phyloP scores from a whole-genome alignment of 2,113 vertebrate species.

The Zeus faber region DNA sequence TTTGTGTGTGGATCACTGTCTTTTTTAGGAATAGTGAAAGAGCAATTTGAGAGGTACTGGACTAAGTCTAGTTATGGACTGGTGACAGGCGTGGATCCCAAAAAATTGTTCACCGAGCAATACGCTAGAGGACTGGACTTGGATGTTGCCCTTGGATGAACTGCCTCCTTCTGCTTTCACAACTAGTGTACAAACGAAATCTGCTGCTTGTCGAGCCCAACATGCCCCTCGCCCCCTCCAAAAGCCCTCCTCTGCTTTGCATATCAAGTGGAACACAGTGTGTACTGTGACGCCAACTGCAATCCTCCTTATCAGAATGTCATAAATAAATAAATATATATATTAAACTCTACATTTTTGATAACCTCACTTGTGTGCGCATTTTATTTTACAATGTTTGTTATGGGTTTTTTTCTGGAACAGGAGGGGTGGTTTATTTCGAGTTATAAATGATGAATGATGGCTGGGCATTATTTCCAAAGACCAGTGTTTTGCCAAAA shows the following conservation, averaged over 20 bases:
- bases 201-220: constrained; percentile 65
- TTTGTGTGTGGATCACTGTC: constrained; percentile 60
- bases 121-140: constrained; percentile 56
- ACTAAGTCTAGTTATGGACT: constrained; percentile 26
- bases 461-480: too few species aligned
- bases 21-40: constrained; percentile 58
- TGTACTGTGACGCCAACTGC: constrained; percentile 79
- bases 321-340: constrained; percentile 75
- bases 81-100: constrained; percentile 46
- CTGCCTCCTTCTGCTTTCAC: constrained; percentile 69
- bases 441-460: too few species aligned
- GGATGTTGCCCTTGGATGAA: constrained; percentile 66
- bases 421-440: too few species aligned
- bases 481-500: too few species aligned
- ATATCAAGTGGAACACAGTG: constrained; percentile 78
- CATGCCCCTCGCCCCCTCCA: constrained; percentile 43
- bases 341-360: constrained; percentile 82
- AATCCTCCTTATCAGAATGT: constrained; percentile 83
- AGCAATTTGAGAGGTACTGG: constrained; percentile 29
- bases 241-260: constrained; percentile 70
- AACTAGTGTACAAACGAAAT: constrained; percentile 64
- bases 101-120: constrained; percentile 48
- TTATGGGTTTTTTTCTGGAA: too few species aligned
- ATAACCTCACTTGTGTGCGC: constrained; percentile 52
- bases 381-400: constrained; percentile 3